A percentile compares a stretch with the other conserved stretches of the same genome.
Conservation (phyloP, 2,888 invertebrate genomes). For the Thecocarcelia acutangulata region DNA sequence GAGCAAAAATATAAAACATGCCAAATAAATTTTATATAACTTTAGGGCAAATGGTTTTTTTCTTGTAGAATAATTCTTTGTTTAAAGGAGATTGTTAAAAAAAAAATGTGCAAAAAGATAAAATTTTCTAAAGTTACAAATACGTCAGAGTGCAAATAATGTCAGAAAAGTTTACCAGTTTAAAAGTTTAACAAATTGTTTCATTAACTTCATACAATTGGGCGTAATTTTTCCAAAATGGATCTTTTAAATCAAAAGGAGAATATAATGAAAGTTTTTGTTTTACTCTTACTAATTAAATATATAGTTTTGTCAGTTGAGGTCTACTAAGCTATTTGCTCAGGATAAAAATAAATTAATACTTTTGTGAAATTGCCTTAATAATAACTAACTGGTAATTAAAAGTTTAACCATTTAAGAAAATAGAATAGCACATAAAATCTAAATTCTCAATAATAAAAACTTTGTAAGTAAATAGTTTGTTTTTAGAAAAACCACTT, state of each 20-base stretch:
- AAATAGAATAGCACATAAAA: too few relatives aligned
- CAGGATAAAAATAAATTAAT: too few relatives aligned
- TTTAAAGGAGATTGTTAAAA: slow-evolving; percentile 6
- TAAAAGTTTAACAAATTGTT: not conserved
- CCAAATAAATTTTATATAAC: slow-evolving; percentile 26
- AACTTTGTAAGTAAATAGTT: too few relatives aligned
- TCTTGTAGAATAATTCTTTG: not conserved
- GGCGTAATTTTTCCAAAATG: not conserved
- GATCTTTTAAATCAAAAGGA: not conserved
- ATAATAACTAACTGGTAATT: too few relatives aligned
- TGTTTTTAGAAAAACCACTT: too few relatives aligned
- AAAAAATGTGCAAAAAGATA: slow-evolving; percentile 9
- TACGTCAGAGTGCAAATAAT: slow-evolving; percentile 7
- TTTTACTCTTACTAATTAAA: not conserved
- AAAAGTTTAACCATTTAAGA: too few relatives aligned
- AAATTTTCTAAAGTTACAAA: not conserved
- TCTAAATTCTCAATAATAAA: too few relatives aligned
- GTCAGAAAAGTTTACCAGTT: slow-evolving; percentile 5
- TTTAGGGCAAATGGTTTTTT: slow-evolving; percentile 22
- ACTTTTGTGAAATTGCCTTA: too few relatives aligned
- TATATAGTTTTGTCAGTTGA: too few relatives aligned
- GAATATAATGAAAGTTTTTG: not conserved
- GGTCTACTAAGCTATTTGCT: too few relatives aligned
- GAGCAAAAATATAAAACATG: slow-evolving; percentile 11
- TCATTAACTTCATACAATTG: not conserved